These are phyloP conservation scores for Platygyra sinensis DNA, from an alignment of 64 coral and sea anemone species.

Conservation along the genomic window DNA sequence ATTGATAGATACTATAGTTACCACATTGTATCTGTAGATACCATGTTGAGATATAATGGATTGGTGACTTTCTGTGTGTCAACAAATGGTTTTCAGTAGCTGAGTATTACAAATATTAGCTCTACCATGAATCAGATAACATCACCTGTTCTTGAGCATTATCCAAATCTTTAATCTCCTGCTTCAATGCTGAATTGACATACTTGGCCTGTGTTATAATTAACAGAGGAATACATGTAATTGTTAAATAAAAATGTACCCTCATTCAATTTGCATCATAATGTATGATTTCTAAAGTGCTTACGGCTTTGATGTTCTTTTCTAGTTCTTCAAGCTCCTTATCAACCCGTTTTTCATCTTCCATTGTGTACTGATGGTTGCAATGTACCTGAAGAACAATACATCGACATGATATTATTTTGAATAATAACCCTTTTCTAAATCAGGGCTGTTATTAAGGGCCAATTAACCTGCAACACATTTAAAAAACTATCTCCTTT, in stretches of 20 bases:
- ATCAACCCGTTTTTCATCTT: slow-evolving; percentile 72
- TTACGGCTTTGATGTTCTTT: slow-evolving; percentile 88
- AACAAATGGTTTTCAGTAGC: not conserved
- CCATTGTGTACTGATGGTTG: slow-evolving; percentile 47
- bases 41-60: too few relatives aligned
- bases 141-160: slow-evolving; percentile 65
- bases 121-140: not conserved
- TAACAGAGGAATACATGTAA: too few relatives aligned
- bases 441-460: too few relatives aligned
- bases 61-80: not conserved
- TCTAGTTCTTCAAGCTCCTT: slow-evolving; percentile 68
- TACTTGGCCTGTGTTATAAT: slow-evolving; percentile 64
- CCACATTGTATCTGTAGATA: too few relatives aligned
- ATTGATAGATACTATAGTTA: too few relatives aligned
- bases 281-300: not conserved
- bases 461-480: too few relatives aligned
- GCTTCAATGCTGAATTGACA: slow-evolving; percentile 82
- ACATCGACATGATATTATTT: too few relatives aligned
- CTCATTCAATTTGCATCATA: too few relatives aligned
- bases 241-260: too few relatives aligned
- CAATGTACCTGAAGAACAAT: slow-evolving; percentile 50
- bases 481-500: too few relatives aligned
- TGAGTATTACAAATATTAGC: not conserved
- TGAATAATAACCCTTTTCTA: too few relatives aligned
- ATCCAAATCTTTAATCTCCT: slow-evolving; percentile 78